Evolutionary conservation across 2,888 invertebrate species (phyloP).

Genomic region (Carcina quercana): DNA sequence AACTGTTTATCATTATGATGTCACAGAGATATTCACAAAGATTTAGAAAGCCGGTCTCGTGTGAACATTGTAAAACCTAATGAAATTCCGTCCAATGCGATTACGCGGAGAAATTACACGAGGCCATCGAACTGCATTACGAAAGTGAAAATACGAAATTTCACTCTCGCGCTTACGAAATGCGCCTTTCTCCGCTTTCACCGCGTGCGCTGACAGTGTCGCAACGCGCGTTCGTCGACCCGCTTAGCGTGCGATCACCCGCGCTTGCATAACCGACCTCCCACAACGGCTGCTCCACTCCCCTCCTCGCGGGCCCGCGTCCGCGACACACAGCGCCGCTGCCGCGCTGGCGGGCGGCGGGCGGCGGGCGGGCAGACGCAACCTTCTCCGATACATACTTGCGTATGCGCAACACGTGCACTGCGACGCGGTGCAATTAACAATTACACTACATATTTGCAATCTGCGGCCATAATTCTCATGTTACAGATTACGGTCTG

Average conservation of each 20-base stretch:
- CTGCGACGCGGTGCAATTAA: slow-evolving; percentile 15
- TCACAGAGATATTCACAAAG: too few species aligned
- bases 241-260: slow-evolving; percentile 80
- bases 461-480: too few species aligned
- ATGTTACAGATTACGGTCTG: too few species aligned
- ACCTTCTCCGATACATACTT: slow-evolving; percentile 58
- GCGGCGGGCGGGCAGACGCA: slow-evolving; percentile 31
- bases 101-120: slow-evolving; percentile 23
- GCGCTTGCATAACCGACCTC: slow-evolving; percentile 69
- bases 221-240: slow-evolving; percentile 78
- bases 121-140: slow-evolving; percentile 54
- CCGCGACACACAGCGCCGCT: slow-evolving; percentile 28
- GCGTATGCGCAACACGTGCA: slow-evolving; percentile 35
- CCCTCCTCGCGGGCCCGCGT: slow-evolving; percentile 26
- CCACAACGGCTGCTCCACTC: too few species aligned
- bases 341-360: slow-evolving; percentile 21
- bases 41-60: too few species aligned
- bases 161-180: slow-evolving; percentile 73
- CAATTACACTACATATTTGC: slow-evolving; percentile 16
- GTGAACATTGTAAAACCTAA: too few species aligned
- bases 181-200: slow-evolving; percentile 73
- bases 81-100: background rate
- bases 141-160: slow-evolving; percentile 71
- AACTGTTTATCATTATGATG: too few species aligned
- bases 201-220: slow-evolving; percentile 44